Conservation (phyloP, 2,797 vertebrate species). For the Scyliorhinus canicula region DNA sequence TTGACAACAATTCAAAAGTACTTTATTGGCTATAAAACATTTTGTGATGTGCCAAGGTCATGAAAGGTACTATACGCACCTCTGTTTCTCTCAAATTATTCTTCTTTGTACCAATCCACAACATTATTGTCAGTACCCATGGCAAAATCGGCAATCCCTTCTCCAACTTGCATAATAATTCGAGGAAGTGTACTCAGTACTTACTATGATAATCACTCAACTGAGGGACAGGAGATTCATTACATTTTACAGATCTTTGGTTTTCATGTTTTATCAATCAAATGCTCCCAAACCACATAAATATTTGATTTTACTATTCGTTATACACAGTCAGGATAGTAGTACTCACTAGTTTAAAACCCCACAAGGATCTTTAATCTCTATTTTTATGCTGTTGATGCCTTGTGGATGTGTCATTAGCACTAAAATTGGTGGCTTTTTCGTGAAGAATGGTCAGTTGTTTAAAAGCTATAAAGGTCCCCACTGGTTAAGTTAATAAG, state of each 20-base stretch:
- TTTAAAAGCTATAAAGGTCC: neutral
- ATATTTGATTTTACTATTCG: constrained; percentile 6
- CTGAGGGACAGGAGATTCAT: neutral
- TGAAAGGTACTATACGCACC: neutral
- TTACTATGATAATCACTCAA: constrained; percentile 23
- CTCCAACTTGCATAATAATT: neutral
- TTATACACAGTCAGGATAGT: neutral
- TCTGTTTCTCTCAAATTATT: neutral
- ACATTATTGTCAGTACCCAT: neutral
- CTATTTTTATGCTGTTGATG: neutral
- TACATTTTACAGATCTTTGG: constrained; percentile 11
- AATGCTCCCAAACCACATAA: neutral
- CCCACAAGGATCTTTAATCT: neutral
- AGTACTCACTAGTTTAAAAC: neutral
- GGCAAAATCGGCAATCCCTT: neutral
- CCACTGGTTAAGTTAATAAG: neutral
- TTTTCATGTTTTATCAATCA: neutral
- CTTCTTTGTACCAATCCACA: neutral
- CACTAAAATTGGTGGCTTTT: neutral
- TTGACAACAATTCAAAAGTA: neutral
- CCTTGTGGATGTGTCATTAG: neutral
- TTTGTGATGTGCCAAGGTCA: no score
- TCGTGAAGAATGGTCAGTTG: neutral
- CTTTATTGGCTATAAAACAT: neutral
- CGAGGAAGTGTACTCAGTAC: neutral